Base-by-base conservation (phyloP, 2,888 invertebrate genomes). In the Buathra laborator region DNA sequence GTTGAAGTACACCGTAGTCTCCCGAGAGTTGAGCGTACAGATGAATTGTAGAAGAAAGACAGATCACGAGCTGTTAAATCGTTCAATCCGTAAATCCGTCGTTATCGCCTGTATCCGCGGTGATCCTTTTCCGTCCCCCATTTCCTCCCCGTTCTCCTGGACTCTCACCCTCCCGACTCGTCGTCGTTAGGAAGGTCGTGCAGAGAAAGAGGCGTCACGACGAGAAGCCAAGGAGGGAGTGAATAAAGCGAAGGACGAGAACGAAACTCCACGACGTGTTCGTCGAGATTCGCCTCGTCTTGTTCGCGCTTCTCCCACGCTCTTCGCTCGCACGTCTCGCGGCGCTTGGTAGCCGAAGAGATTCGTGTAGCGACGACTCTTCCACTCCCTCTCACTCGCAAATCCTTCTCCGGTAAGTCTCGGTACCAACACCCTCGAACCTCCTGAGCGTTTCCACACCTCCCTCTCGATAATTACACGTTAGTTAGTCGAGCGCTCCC, bases 381-480 rank as follows among this genome's bases (percentile, higher is more conserved):
- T 37, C 24, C 2, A 14, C 62, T 62, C 29, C 32, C 62, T 7
- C 5, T 44, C 59, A 24, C 70, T 71, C 79, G 24, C 53, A 37
- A 66, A 48, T 48, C 48, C 48, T 12, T 62, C 62, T 79, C 53
- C 32, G 53, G 37, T 37, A 37, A 48, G 53, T 78, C 44, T 43
- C 68, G 53, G 44, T 67, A 77, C 56, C 62, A 29, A 29, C 5
- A 5, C 4, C 4, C 14, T 29, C n/a, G 59, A 29, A 4, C 19
- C 56, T 1, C 4, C 56, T 24, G 19, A 24, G 56, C 62, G 62
- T 24, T 12, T 24, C 24, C 62, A 32, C 75, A 16, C 74, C 72
- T 32, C 48, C 51, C 16, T 87, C 86, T 84, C 90, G 88, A 90
- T 90, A 90, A 91, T 91, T 90, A 90, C 87, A 86, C 88, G 86